Base-by-base conservation (phyloP, 2,113 vertebrate genomes). In the Micronycteris hirsuta region DNA sequence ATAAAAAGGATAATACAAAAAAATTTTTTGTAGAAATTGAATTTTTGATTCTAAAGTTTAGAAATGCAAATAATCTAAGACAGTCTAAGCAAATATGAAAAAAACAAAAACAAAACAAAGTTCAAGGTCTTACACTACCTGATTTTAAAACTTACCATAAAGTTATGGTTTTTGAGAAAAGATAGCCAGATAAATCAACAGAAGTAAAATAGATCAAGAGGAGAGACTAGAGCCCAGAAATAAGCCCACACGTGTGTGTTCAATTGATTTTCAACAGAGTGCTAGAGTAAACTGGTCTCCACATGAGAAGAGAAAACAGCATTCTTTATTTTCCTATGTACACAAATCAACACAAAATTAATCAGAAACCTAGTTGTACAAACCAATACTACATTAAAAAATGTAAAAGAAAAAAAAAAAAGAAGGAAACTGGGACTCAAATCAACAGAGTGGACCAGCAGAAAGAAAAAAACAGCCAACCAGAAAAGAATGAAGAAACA, bases 31-130 rank as follows among this genome's bases (percentile, higher is more conserved):
- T 63, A 71, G 71, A 80, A 86, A 84, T 61, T 74, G 22, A 81
- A 89, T 83, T 56, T 38, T 28, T 92, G 8, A 78, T 71, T 91
- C 28, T 83, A 91, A 91, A 90, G 68, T 87, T 73, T 90, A 93
- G 80, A 65, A 95, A 83, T 92, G 47, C 56, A 77, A 76, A 43
- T 92, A 26, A 45, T 31, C 31, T 86, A 67, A 86, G 73, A 86
- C 13, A 67, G 54, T 11, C 26, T 33, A 91, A 58, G 45, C 8
- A 56, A 74, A 73, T 38, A n/a, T n/a, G n/a, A n/a, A 61, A 91
- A 92, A 56, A 68, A 63, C 22, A 58, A 63, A 63, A 63, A 63
- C 12, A 68, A 26, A 54, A 47, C 47, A n/a, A 86, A 87, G 45
- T 83, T 87, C 14, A 82, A 86, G 31, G 52, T 28, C 36, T 89